phyloP scores from a whole-genome alignment of 2,888 invertebrate genomes.

The Phragmatobia fuliginosa region DNA sequence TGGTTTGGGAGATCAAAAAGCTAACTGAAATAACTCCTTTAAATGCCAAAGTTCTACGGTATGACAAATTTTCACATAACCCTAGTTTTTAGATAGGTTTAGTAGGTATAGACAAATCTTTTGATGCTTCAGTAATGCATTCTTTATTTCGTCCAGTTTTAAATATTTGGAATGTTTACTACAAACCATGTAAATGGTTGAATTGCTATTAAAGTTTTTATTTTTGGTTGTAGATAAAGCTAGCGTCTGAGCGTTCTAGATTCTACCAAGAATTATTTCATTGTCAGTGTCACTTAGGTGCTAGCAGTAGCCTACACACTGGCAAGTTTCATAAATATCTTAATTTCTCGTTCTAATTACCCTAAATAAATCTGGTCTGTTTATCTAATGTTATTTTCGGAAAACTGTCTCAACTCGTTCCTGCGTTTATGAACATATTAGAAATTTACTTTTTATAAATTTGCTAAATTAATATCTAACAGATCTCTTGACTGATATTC shows the following conservation, averaged over 20 bases:
- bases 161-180: background rate
- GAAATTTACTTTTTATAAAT: constrained; percentile 9
- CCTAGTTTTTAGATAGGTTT: background rate
- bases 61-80: background rate
- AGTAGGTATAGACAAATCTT: background rate
- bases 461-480: constrained; percentile 13
- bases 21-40: background rate
- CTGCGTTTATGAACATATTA: constrained; percentile 17
- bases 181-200: background rate
- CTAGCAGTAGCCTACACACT: background rate
- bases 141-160: background rate
- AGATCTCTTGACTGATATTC: constrained; percentile 14
- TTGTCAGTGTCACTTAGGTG: background rate
- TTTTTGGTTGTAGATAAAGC: background rate
- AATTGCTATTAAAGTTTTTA: background rate
- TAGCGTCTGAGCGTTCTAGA: background rate
- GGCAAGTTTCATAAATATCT: background rate
- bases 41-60: background rate
- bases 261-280: background rate
- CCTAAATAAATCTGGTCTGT: constrained; percentile 30
- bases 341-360: background rate
- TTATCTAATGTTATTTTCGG: constrained; percentile 34
- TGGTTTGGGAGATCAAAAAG: background rate
- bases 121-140: background rate
- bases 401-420: background rate